Base-by-base conservation (phyloP, 2,797 vertebrate genomes). In the Microctenopoma lineatum region DNA sequence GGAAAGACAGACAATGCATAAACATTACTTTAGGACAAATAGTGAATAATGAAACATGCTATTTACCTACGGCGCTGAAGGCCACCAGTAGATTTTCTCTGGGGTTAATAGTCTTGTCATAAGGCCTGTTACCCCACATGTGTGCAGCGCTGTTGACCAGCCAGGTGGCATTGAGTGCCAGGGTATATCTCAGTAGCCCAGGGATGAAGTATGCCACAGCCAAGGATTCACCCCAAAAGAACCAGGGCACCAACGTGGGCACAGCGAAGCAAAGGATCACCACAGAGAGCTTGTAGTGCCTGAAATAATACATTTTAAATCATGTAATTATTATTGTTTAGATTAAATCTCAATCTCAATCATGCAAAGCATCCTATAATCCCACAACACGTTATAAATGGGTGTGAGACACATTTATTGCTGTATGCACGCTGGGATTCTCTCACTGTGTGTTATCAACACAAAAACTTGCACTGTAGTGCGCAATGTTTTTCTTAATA, bases 71-170 rank as follows among this genome's bases (percentile, higher is more conserved):
- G 48, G 97, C 96, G 73, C 95, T 95, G 67, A 98, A 74, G 5
- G 96, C 94, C 51, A 99, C 97, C 51, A 97, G 82, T 47, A 61
- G 73, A 73, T 99, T 99, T 92, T 98, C 96, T 56, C 97, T 93
- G 0, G 97, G 96, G 83, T 94, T 95, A 67, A 98, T 98, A 84
- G 54, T 67, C 66, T 83, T 84, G 90, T 99, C 96, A 1, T 97
- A 98, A 0, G 98, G 98, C 59, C 95, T 93, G 91, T 93, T 96
- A 61, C 97, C 98, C 64, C 94, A 99, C 89, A 98, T 95, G 81
- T 99, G 98, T 7, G 97, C 97, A 0, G 96, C 96, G 4, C 97
- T 99, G 90, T 99, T 99, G 84, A 99, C 98, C 77, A 99, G 87
- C 98, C 98, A 99, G 58, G 95, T 94, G 84, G 92, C 93, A 11